Evolutionary conservation across 1,140 invertebrate species (phyloP), one percentile per base, ranked within the genome.

Genomic region (Drosophila nasuta): DNA sequence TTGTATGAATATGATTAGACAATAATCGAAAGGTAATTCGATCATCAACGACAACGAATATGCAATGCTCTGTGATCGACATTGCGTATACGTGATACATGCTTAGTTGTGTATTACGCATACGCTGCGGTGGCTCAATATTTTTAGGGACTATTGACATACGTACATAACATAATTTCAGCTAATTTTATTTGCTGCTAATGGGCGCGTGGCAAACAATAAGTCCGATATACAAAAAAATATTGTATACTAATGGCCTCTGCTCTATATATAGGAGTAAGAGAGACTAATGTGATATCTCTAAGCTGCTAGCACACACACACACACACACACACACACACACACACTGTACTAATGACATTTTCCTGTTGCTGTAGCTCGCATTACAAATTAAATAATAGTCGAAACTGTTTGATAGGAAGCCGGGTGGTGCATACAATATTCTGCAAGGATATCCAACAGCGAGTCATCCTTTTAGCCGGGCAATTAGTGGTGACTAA

Each of bases 361-460:
- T 59, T 70, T 69, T 74, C 49, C 46, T 63, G 58, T 43, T 60
- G 30, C 20, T 46, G 20, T 35, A 59, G 17, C 54, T 79, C 57
- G 67, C 58, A 85, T 83, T 85, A 73, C 81, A 80, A 73, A 63
- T 54, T 60, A 70, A 79, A 82, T 68, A 80, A 65, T 56, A 5
- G 25, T 6, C 38, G 38, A 38, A 17, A 62, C 25, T 8, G 25
- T 51, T 7, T 33, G 30, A 5, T 5, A 33, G 30, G 30, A 33
- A 6, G 30, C 1, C 30, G 30, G 20, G 20, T 11, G 1, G 59
- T 33, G 30, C 25, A 8, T 15, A 4, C 20, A 25, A 25, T 25
- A 25, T 25, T 30, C 10, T 35, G 62, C 30, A 41, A 68, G 51
- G 54, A 60, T 64, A 38, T n/a, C 25, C 30, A 48, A 25, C 17